These are phyloP conservation scores for Ianthella basta DNA, from an alignment of 37 sponge, comb jelly and placozoan species.

Conservation along the genomic window DNA sequence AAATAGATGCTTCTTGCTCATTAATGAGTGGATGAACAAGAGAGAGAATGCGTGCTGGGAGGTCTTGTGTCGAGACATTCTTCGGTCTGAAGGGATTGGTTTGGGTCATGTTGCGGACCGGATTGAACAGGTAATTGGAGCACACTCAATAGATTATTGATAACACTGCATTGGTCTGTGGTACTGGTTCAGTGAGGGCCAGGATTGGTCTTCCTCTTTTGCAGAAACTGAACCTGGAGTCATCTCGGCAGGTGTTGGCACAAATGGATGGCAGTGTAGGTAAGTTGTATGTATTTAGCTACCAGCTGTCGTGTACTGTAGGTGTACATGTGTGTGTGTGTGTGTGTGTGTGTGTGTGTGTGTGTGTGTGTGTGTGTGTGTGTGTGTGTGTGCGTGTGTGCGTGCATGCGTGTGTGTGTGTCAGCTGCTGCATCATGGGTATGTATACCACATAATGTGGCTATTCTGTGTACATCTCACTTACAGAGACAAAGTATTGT, in stretches of 20 bases:
- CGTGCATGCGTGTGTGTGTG: not conserved
- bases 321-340: not conserved
- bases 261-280: no score
- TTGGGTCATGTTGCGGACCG: not conserved
- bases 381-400: slow-evolving; percentile 10
- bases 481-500: no score
- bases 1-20: not conserved
- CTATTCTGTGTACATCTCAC: no score
- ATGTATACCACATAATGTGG: not conserved
- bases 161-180: no score
- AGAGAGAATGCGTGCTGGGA: slow-evolving; percentile 2
- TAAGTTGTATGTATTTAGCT: not conserved
- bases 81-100: not conserved
- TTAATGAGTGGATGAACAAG: not conserved
- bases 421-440: not conserved
- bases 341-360: not conserved
- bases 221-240: no score
- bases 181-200: no score
- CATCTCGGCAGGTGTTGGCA: no score
- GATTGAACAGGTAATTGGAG: slow-evolving; percentile 13
- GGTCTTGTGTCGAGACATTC: not conserved
- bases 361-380: slow-evolving; percentile 20
- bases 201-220: no score
- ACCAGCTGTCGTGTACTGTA: not conserved
- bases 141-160: no score